Evolutionary conservation across 2,888 invertebrate genomes (phyloP).

Genomic region (Lymantria monacha): DNA sequence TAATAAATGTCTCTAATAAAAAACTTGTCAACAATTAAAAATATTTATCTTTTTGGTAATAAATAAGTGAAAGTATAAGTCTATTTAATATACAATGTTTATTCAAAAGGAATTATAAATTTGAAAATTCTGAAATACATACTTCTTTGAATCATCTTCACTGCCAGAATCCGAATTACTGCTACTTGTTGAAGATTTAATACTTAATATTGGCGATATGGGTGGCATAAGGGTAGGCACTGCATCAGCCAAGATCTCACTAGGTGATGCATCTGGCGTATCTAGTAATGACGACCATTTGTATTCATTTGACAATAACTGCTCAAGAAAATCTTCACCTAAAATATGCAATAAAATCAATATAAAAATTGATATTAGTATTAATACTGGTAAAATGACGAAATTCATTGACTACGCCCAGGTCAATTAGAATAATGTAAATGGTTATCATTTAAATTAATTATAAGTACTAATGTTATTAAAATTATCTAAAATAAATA

Average conservation of each 20-base stretch:
- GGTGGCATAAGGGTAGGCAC: conserved; percentile 62
- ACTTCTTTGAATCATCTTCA: conserved; percentile 78
- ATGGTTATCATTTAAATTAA: too few relatives aligned
- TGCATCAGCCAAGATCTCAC: conserved; percentile 76
- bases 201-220: conserved; percentile 62
- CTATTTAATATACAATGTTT: too few relatives aligned
- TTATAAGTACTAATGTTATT: conserved; percentile 39
- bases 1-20: too few relatives aligned
- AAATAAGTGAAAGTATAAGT: too few relatives aligned
- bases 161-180: conserved; percentile 74
- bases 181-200: conserved; percentile 65
- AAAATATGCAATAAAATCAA: conserved; percentile 26
- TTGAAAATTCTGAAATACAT: conserved; percentile 14
- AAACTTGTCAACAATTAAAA: too few relatives aligned
- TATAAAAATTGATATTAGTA: conserved; percentile 4
- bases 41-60: too few relatives aligned
- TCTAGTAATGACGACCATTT: conserved; percentile 72
- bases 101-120: too few relatives aligned
- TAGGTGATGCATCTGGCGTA: conserved; percentile 71
- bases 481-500: too few relatives aligned
- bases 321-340: conserved; percentile 73
- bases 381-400: conserved; percentile 2
- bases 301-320: conserved; percentile 64
- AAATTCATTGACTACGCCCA: too few relatives aligned
- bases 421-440: too few relatives aligned